Evolutionary conservation across 2,888 invertebrate genomes (phyloP), one percentile per base, ranked within the genome.

Genomic region (Drosophila setosimentum): DNA sequence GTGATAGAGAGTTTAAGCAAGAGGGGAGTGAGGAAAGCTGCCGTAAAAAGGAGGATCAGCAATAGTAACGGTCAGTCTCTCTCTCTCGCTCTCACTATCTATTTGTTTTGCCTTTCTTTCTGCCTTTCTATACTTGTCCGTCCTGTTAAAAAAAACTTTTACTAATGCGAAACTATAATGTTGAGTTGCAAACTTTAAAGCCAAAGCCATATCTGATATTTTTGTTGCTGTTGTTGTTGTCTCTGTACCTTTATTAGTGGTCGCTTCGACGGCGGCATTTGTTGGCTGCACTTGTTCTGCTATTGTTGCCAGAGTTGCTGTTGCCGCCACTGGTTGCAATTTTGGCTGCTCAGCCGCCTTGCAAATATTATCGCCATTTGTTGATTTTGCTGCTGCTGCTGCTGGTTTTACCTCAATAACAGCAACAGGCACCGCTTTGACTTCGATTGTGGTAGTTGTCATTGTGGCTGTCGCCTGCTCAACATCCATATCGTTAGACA

Each of bases 401-500:
- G 66, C 18, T 64, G 76, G 50, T 50, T 68, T 68, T 40, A 65
- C 33, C 32, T 67, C 80, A 49, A 61, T 63, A 55, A 72, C 53
- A 33, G 72, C 67, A 58, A 76, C 68, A 63, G 89, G 73, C 67
- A 73, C 78, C 30, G 68, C 69, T 74, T 80, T 80, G 21, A 72
- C 64, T 73, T 82, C 88, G 35, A 78, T 78, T 11, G 81, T 40
- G 21, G 78, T 78, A 55, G 73, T 61, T 55, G 75, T 40, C 16
- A 68, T 40, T 57, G 60, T 53, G 48, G 70, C 66, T 45, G 71
- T 65, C 57, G 89, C 82, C 75, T 84, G 91, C 73, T 91, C 86
- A 66, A 91, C 71, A 69, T 88, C 84, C 73, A 81, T 65, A 54
- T 82, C 85, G 68, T 77, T 79, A 24, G 89, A 75, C 89, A 89